A percentile compares a stretch with the other conserved stretches of the same genome.
These are phyloP conservation scores for Danaus melanippus DNA, from an alignment of 1,140 invertebrate species.

Conservation along the genomic window DNA sequence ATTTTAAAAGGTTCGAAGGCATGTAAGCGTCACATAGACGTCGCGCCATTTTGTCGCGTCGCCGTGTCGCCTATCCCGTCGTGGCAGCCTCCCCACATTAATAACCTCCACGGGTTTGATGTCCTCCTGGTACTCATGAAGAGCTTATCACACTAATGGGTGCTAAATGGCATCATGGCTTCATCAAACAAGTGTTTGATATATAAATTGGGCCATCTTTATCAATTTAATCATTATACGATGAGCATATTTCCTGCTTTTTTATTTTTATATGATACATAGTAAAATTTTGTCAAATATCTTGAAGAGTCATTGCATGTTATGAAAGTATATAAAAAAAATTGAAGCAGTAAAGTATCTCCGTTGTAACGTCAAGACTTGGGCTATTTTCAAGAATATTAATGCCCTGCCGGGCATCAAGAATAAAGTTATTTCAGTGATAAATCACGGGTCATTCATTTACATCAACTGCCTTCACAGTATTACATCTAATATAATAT, in stretches of 20 bases:
- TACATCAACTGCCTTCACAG: neutral
- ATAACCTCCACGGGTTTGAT: slow-evolving; percentile 30
- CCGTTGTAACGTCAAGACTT: too few relatives aligned
- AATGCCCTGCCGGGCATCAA: slow-evolving; percentile 7
- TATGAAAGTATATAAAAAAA: slow-evolving; percentile 6
- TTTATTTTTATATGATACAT: too few relatives aligned
- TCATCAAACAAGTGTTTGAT: slow-evolving; percentile 1
- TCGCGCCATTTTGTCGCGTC: slow-evolving; percentile 39
- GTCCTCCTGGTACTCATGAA: slow-evolving; percentile 29
- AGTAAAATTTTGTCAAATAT: too few relatives aligned
- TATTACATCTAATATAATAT: neutral
- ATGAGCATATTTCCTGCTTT: too few relatives aligned
- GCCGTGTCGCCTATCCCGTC: slow-evolving; percentile 35
- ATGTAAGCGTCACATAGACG: slow-evolving; percentile 29
- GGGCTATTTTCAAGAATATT: slow-evolving; percentile 3
- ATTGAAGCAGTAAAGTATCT: slow-evolving; percentile 6
- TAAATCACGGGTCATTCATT: slow-evolving; percentile 3
- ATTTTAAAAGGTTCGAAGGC: slow-evolving; percentile 6
- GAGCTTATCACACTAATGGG: slow-evolving; percentile 11
- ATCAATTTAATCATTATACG: too few relatives aligned
- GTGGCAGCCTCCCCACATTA: slow-evolving; percentile 33
- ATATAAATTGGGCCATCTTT: neutral
- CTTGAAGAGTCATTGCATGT: neutral
- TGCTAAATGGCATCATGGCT: slow-evolving; percentile 9
- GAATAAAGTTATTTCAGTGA: slow-evolving; percentile 13